phyloP scores from a whole-genome alignment of 2,797 vertebrate genomes.

The Liparis tanakae region DNA sequence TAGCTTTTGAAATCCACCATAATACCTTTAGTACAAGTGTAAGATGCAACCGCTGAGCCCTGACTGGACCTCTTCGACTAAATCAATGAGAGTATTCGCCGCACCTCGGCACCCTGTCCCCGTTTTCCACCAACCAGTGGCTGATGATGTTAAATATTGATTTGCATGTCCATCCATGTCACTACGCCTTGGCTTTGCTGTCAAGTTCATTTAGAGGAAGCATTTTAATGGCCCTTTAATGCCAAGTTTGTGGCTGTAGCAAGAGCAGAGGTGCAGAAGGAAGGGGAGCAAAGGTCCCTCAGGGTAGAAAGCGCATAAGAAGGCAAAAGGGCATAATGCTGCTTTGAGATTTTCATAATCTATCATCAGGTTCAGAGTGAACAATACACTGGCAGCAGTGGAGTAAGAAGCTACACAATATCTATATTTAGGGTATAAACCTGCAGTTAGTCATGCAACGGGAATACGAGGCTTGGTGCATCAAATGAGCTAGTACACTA shows the following conservation, averaged over 20 bases:
- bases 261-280: constrained; percentile 44
- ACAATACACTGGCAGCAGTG: constrained; percentile 3
- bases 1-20: constrained; percentile 31
- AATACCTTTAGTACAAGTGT: constrained; percentile 11
- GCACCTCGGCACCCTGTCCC: constrained; percentile 45
- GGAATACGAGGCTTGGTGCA: constrained; percentile 59
- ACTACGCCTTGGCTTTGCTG: constrained; percentile 76
- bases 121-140: constrained; percentile 63
- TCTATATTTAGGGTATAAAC: constrained; percentile 53
- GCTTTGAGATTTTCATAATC: constrained; percentile 42
- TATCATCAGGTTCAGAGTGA: constrained; percentile 24
- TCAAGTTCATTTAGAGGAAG: constrained; percentile 78
- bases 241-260: constrained; percentile 64
- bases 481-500: constrained; percentile 68
- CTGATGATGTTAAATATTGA: constrained; percentile 85
- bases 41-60: constrained; percentile 24
- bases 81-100: constrained; percentile 59
- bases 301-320: constrained; percentile 42
- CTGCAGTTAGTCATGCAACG: constrained; percentile 73
- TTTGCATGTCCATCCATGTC: constrained; percentile 82
- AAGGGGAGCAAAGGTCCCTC: constrained; percentile 20
- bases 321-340: constrained; percentile 31
- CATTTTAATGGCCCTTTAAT: constrained; percentile 70
- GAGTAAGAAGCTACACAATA: constrained; percentile 24
- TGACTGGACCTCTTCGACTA: constrained; percentile 31